phyloP scores from a whole-genome alignment of 2,113 vertebrate genomes.

The Terrapene triunguis region DNA sequence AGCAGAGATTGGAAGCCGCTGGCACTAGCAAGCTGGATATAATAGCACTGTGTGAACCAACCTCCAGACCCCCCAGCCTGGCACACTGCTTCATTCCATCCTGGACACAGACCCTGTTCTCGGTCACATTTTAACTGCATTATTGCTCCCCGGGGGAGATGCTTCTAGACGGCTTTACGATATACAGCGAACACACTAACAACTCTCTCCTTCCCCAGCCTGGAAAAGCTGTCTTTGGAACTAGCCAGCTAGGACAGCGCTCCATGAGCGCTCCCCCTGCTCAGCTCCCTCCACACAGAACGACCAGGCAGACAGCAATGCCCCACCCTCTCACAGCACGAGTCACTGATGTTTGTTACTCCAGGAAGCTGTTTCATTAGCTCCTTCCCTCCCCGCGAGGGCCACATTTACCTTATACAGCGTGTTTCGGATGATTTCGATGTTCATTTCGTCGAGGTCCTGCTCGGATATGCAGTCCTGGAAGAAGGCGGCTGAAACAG shows the following conservation, averaged over 20 bases:
- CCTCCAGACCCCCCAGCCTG: neutral
- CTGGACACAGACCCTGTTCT: conserved; percentile 33
- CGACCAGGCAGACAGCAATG: neutral
- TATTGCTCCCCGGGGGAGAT: neutral
- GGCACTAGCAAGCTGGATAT: conserved; percentile 17
- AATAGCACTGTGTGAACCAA: neutral
- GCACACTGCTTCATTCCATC: neutral
- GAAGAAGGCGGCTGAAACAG: conserved; percentile 93
- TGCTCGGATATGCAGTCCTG: conserved; percentile 99
- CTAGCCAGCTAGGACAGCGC: neutral
- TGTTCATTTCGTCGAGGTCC: conserved; percentile 99
- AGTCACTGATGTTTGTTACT: neutral
- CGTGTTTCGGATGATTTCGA: conserved; percentile 98
- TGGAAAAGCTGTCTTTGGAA: neutral
- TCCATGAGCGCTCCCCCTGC: neutral
- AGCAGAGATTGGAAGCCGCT: neutral
- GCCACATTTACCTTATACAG: conserved; percentile 92
- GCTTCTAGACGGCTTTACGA: neutral
- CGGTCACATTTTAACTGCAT: neutral
- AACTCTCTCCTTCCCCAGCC: neutral
- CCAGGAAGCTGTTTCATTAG: neutral
- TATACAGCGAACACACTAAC: neutral
- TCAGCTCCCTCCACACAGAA: neutral
- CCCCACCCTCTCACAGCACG: neutral
- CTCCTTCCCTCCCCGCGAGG: neutral